phyloP scores from a whole-genome alignment of 2,888 invertebrate genomes.

The Ferdinandea cuprea region DNA sequence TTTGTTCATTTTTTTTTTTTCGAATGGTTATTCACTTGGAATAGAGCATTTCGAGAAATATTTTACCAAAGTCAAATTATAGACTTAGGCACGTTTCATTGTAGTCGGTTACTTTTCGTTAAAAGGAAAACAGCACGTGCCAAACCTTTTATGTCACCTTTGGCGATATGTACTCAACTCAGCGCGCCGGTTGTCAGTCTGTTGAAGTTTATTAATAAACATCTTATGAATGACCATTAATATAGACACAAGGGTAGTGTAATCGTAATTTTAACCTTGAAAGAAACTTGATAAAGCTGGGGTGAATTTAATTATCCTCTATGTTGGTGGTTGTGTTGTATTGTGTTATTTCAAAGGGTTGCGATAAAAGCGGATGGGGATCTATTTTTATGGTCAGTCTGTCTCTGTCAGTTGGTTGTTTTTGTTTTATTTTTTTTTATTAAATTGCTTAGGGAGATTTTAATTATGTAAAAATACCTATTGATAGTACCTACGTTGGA shows the following conservation, averaged over 20 bases:
- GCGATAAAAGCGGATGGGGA: no score
- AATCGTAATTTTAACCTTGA: no score
- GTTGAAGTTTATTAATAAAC: conserved; percentile 10
- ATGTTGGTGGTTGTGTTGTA: no score
- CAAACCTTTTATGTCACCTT: neutral
- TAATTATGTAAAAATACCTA: no score
- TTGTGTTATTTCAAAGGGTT: no score
- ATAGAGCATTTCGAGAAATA: neutral
- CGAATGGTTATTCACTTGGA: neutral
- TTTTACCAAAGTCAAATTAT: neutral
- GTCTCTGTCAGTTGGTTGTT: no score
- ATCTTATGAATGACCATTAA: conserved; percentile 5
- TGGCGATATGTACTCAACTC: neutral
- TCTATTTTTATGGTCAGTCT: no score
- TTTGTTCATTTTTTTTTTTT: neutral
- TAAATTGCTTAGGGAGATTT: no score
- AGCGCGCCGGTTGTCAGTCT: conserved; percentile 2
- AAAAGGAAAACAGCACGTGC: conserved; percentile 11
- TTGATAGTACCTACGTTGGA: no score
- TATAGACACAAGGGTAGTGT: neutral
- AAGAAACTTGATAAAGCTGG: no score
- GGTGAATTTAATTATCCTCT: no score
- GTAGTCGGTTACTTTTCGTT: neutral
- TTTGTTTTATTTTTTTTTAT: no score
- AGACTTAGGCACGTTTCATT: conserved; percentile 5